These are phyloP conservation scores for Neomorphus geoffroyi DNA, from an alignment of 2,797 vertebrate genomes.

Conservation along the genomic window DNA sequence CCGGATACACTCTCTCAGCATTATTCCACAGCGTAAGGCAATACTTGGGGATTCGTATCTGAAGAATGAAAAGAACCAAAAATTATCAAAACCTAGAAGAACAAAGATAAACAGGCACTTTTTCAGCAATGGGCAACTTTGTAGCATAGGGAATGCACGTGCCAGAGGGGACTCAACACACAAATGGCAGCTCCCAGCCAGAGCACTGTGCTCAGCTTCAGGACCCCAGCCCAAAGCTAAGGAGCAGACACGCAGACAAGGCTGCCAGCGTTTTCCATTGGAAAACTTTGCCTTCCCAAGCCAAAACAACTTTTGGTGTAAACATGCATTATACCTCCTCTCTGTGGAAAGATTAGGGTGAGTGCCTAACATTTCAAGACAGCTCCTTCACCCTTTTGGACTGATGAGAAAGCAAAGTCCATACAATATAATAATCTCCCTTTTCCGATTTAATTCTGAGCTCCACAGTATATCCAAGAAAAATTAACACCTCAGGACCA, in stretches of 20 bases:
- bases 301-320: not conserved
- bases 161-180: not conserved
- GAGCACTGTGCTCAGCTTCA: not conserved
- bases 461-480: not conserved
- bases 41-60: constrained; percentile 93
- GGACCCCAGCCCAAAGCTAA: not conserved
- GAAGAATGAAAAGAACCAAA: constrained; percentile 11
- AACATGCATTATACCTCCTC: not conserved
- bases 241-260: not conserved
- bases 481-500: not conserved
- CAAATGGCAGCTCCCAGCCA: accelerated
- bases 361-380: not conserved
- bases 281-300: not conserved
- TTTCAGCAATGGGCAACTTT: not conserved
- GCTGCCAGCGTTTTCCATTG: not conserved
- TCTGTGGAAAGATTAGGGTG: not conserved
- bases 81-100: not conserved
- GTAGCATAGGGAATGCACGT: accelerated
- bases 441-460: not conserved
- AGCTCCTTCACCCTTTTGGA: not conserved
- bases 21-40: constrained; percentile 95
- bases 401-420: not conserved
- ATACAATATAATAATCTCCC: not conserved
- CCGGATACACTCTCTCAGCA: constrained; percentile 95
- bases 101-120: not conserved